Evolutionary conservation across 2,113 vertebrate species (phyloP).

Genomic region (Oplegnathus fasciatus): DNA sequence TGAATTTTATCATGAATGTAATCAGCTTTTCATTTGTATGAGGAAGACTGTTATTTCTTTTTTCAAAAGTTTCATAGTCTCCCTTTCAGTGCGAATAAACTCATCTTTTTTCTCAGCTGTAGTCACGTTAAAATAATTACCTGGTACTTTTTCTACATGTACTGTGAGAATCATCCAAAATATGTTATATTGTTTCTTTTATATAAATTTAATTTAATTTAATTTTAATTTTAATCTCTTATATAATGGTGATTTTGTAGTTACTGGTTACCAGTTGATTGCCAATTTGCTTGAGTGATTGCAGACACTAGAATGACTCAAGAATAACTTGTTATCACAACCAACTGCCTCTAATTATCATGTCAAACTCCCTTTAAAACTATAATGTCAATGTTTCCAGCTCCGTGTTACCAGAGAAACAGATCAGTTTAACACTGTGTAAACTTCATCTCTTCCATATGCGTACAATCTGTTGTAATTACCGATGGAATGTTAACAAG

Average conservation of each 20-base stretch:
- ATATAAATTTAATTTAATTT: too few relatives aligned
- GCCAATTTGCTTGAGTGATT: neutral
- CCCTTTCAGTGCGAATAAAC: neutral
- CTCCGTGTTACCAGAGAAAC: neutral
- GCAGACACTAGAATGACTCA: neutral
- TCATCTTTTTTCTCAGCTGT: too few relatives aligned
- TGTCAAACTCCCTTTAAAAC: neutral
- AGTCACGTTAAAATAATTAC: neutral
- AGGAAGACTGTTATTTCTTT: neutral
- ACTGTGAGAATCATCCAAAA: neutral
- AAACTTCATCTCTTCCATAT: conserved; percentile 9
- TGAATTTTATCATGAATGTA: neutral
- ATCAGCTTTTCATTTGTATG: neutral
- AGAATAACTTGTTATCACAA: neutral
- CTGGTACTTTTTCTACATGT: neutral
- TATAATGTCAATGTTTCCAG: neutral
- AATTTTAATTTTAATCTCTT: too few relatives aligned
- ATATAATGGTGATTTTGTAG: neutral
- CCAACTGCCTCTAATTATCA: conserved; percentile 8
- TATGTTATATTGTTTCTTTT: neutral
- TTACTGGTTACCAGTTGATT: neutral
- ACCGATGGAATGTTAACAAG: neutral
- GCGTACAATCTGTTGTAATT: neutral
- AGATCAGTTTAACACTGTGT: neutral
- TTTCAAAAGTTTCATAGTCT: neutral